Evolutionary conservation across 2,797 vertebrate species (phyloP).

Genomic region (Nannoperca obscura): DNA sequence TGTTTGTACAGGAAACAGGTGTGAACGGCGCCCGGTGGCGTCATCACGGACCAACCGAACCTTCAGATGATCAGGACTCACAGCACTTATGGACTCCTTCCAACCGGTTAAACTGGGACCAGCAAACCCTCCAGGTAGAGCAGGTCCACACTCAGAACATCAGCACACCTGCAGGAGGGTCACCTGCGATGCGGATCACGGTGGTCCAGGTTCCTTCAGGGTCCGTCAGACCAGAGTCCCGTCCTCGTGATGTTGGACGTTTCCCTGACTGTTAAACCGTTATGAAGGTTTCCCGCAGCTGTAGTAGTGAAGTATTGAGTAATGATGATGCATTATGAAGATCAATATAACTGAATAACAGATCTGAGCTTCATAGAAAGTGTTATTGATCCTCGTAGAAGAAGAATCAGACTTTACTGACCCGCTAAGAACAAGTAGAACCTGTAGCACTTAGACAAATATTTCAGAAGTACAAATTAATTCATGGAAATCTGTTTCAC

Average conservation of each 20-base stretch:
- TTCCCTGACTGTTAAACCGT: neutral
- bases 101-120: constrained; percentile 42
- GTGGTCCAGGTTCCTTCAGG: neutral
- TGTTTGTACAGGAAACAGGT: constrained; percentile 48
- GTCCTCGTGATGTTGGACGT: neutral
- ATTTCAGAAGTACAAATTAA: constrained; percentile 56
- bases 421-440: constrained; percentile 52
- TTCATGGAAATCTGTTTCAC: constrained; percentile 2
- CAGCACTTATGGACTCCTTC: constrained; percentile 41
- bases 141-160: neutral
- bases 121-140: constrained; percentile 16
- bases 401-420: constrained; percentile 42
- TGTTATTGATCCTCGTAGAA: constrained; percentile 35
- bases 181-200: neutral
- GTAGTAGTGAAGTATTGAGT: neutral
- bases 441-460: constrained; percentile 54
- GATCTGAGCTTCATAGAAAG: constrained; percentile 25
- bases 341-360: neutral
- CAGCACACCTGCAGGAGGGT: constrained; percentile 18
- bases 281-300: neutral
- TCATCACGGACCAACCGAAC: constrained; percentile 9
- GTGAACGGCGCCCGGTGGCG: neutral
- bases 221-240: neutral
- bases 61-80: constrained; percentile 40
- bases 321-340: neutral